Conservation (phyloP, 2,797 vertebrate genomes). For the Thamnophis elegans region DNA sequence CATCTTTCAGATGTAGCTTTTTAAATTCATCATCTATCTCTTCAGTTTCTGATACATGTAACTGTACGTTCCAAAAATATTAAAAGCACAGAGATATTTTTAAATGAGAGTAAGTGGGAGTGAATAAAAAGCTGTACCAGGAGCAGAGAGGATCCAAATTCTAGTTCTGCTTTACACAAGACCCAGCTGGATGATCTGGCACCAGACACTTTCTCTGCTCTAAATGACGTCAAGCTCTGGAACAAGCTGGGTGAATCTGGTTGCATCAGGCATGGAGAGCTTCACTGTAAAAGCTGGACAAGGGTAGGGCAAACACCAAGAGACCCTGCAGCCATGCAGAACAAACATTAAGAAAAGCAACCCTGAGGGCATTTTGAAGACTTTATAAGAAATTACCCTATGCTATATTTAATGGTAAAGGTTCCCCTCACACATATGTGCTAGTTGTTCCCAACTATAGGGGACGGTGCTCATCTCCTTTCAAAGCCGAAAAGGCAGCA, state of each 20-base stretch:
- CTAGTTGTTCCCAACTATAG: too few relatives aligned
- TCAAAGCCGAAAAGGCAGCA: too few relatives aligned
- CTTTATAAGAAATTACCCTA: neutral
- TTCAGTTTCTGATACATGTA: neutral
- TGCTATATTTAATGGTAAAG: too few relatives aligned
- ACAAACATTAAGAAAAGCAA: neutral
- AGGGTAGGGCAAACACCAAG: neutral
- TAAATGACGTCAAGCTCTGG: neutral
- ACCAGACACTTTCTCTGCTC: neutral
- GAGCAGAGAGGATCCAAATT: neutral
- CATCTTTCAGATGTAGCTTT: neutral
- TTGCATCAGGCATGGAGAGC: neutral
- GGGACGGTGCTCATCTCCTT: too few relatives aligned
- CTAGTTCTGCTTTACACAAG: neutral
- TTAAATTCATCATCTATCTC: neutral
- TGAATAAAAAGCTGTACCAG: neutral
- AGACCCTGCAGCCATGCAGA: neutral
- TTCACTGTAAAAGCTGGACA: neutral
- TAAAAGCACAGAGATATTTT: neutral
- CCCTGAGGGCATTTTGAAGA: neutral
- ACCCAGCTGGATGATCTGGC: neutral
- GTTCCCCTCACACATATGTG: too few relatives aligned
- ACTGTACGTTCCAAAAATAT: neutral
- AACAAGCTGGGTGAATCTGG: neutral
- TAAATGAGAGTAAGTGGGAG: neutral